Evolutionary conservation across 1,140 invertebrate species (phyloP).

Genomic region (Drosophila bocqueti): DNA sequence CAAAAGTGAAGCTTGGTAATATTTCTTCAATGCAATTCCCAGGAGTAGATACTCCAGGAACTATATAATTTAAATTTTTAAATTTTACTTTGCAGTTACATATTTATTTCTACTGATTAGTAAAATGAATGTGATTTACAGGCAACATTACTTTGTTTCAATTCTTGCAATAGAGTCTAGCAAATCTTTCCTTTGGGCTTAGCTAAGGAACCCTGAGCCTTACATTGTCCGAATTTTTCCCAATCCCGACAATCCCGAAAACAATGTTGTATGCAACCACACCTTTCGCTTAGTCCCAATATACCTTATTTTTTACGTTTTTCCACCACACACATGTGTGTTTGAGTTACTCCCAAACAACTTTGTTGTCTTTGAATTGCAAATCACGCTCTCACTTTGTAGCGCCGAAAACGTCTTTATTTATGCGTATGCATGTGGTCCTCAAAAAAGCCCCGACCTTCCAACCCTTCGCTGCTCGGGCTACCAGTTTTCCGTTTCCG

Average conservation of each 20-base stretch:
- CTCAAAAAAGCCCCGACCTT: slow-evolving; percentile 7
- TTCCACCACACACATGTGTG: not conserved
- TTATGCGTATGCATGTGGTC: slow-evolving; percentile 74
- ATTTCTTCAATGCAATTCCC: too few species aligned
- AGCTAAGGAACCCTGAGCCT: too few species aligned
- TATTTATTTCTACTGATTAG: not conserved
- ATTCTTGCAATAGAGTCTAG: not conserved
- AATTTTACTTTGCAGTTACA: not conserved
- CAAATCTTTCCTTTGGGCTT: too few species aligned
- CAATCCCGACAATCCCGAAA: not conserved
- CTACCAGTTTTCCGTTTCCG: not conserved
- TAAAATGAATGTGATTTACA: not conserved
- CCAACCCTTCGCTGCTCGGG: not conserved
- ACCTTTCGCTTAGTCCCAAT: slow-evolving; percentile 11
- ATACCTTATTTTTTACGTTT: slow-evolving; percentile 8
- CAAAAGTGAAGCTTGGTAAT: too few species aligned
- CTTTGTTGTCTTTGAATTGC: slow-evolving; percentile 78
- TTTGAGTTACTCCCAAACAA: slow-evolving; percentile 57
- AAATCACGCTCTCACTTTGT: slow-evolving; percentile 71
- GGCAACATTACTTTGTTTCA: not conserved
- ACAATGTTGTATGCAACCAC: not conserved
- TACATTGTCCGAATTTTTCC: too few species aligned
- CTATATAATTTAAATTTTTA: too few species aligned
- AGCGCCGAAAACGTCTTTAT: slow-evolving; percentile 72
- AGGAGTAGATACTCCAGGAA: too few species aligned